Percentiles rank a stretch among this genome's conserved stretches.
These are phyloP conservation scores for Danio albolineatus DNA, from an alignment of 2,797 vertebrate genomes.

Conservation along the genomic window DNA sequence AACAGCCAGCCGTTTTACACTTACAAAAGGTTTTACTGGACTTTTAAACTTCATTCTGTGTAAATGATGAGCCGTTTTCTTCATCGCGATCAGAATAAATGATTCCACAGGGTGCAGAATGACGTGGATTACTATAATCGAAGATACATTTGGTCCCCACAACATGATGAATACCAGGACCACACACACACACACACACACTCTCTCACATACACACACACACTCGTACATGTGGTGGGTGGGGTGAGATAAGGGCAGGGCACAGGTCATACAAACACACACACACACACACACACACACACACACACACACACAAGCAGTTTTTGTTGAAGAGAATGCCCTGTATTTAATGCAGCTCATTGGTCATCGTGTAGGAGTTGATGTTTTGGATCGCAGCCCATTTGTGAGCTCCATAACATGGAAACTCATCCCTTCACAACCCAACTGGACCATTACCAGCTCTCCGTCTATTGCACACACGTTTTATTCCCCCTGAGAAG, in stretches of 20 bases:
- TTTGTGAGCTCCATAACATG: constrained; percentile 53
- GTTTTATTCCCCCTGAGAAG: not conserved
- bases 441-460: constrained; percentile 16
- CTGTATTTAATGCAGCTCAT: constrained; percentile 40
- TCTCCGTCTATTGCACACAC: constrained; percentile 47
- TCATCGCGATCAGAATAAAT: no score
- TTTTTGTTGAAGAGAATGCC: constrained; percentile 15
- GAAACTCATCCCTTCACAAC: constrained; percentile 50
- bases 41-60: no score
- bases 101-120: no score
- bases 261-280: constrained; percentile 31
- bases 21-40: no score
- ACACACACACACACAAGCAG: constrained; percentile 27
- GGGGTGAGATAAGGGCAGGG: constrained; percentile 23
- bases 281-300: constrained; percentile 29
- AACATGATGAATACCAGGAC: no score
- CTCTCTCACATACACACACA: no score
- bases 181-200: no score
- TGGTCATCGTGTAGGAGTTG: constrained; percentile 52
- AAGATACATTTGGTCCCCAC: no score
- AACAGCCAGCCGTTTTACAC: no score
- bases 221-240: constrained; percentile 20
- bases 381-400: constrained; percentile 57
- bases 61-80: no score
- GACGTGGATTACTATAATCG: no score